A percentile compares a stretch with the other conserved stretches of the same genome.
Evolutionary conservation across 2,797 vertebrate genomes (phyloP).

Genomic region (Todus mexicanus): DNA sequence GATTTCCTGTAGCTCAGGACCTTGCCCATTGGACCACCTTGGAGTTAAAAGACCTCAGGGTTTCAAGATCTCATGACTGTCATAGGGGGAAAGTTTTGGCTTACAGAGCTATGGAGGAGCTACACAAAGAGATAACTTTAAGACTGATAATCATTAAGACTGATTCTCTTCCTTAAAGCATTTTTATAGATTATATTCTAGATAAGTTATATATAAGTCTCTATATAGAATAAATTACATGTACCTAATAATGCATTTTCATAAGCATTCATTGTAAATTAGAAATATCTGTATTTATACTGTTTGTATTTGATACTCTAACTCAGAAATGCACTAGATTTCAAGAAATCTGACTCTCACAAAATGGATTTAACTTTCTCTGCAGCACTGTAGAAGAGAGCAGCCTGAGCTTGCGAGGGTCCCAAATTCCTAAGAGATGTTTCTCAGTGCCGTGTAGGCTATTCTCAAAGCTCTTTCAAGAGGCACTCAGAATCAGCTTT

Average conservation of each 20-base stretch:
- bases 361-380: background rate
- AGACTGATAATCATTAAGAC: background rate
- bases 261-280: background rate
- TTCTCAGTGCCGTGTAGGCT: background rate
- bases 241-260: background rate
- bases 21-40: background rate
- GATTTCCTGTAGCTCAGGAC: background rate
- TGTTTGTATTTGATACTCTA: background rate
- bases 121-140: background rate
- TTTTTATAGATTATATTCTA: background rate
- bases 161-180: background rate
- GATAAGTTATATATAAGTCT: background rate
- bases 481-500: slow-evolving; percentile 22
- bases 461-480: background rate
- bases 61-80: background rate
- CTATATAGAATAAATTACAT: background rate
- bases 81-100: background rate
- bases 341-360: background rate
- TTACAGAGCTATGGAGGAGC: background rate
- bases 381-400: background rate
- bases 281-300: background rate
- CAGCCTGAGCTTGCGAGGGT: background rate
- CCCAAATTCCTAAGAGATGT: background rate
- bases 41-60: background rate
- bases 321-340: background rate